phyloP scores from a whole-genome alignment of 2,113 vertebrate genomes.

The Mesitornis unicolor region DNA sequence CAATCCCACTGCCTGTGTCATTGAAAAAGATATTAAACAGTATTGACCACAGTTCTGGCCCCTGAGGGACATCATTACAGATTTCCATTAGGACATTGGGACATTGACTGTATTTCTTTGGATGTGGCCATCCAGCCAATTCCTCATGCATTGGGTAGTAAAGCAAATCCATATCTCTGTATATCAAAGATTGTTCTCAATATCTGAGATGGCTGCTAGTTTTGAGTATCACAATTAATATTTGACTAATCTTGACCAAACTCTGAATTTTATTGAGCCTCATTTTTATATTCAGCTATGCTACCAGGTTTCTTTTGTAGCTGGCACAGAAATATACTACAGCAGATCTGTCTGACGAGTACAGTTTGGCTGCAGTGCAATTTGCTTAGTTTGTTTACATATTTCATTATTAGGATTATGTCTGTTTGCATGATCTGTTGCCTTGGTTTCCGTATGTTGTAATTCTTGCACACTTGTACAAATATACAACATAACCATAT shows the following conservation, averaged over 20 bases:
- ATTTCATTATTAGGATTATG: not conserved
- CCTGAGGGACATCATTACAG: not conserved
- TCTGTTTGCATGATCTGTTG: slow-evolving; percentile 29
- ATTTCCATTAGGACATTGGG: not conserved
- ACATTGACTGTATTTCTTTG: not conserved
- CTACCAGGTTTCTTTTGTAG: not conserved
- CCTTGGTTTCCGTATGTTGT: slow-evolving; percentile 35
- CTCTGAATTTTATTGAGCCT: not conserved
- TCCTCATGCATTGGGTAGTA: not conserved
- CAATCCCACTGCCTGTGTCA: not conserved
- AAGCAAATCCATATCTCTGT: not conserved
- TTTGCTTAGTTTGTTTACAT: not conserved
- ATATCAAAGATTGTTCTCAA: not conserved
- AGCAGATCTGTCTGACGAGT: not conserved
- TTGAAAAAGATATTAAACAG: not conserved
- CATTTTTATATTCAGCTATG: not conserved
- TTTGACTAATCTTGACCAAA: not conserved
- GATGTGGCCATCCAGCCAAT: not conserved
- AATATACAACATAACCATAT: not conserved
- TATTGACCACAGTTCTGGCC: not conserved
- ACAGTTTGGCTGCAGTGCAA: not conserved
- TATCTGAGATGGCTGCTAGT: not conserved
- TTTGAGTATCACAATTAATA: not conserved
- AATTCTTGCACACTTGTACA: not conserved
- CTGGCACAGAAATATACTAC: not conserved